Conservation (phyloP, 2,113 vertebrate species). For the Daphoenositta chrysoptera region DNA sequence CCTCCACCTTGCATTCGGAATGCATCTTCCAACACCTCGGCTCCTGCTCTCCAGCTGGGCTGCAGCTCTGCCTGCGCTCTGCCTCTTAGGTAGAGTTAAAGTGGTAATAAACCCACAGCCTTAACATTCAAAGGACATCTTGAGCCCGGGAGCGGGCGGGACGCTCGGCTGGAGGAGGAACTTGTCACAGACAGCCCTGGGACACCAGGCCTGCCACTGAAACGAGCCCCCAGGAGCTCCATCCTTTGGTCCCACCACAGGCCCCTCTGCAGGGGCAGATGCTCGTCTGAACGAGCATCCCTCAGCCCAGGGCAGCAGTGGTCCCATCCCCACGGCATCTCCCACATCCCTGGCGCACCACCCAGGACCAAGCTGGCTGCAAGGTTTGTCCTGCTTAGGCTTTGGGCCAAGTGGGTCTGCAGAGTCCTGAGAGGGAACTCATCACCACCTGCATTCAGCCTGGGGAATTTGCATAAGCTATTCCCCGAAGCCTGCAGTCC, state of each 20-base stretch:
- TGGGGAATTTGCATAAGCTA: neutral
- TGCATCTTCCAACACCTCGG: neutral
- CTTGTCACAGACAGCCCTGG: accelerated
- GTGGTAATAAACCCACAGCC: neutral
- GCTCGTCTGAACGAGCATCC: accelerated
- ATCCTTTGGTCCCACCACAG: accelerated
- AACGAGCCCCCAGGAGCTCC: accelerated
- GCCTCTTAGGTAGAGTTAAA: neutral
- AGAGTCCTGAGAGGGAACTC: neutral
- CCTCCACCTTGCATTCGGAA: slow-evolving; percentile 58
- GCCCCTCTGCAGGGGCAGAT: neutral
- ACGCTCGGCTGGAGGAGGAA: neutral
- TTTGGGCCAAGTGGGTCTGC: neutral
- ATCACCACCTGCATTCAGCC: neutral
- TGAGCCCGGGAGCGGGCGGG: accelerated
- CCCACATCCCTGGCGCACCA: accelerated
- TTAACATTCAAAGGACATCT: neutral
- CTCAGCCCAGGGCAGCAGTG: accelerated
- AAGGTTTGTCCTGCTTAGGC: neutral
- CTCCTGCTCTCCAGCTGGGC: slow-evolving; percentile 9
- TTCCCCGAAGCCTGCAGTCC: slow-evolving; percentile 2
- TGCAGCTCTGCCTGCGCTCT: neutral
- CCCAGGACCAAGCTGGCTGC: neutral
- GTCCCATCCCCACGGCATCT: neutral
- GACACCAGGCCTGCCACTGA: neutral